Base-by-base conservation (phyloP, 37 sponge, comb jelly and placozoan species). In the Ianthella basta region DNA sequence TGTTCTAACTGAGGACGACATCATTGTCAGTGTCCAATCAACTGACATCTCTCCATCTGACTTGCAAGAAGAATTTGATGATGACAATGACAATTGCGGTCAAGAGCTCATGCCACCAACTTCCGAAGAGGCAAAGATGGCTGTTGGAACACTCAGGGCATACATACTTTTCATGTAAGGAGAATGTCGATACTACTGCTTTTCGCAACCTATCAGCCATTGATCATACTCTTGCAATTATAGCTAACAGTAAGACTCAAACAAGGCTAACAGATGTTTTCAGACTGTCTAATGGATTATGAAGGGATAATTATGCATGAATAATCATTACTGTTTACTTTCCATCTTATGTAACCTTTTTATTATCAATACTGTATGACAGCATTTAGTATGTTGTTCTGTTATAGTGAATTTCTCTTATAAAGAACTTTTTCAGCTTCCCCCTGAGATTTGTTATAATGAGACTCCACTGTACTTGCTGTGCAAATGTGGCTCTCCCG, bases 401-500 rank as follows among this genome's bases (percentile, higher is more conserved):
- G 27, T 24, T 66, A 66, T 23, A 66, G 68, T 66, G 27, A 66
- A 66, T 66, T 66, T 66, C 23, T 19, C 25, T 24, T n/a, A 66
- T 66, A 66, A 66, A 66, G 68, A 66, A 66, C 23, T 66, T 66
- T 66, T 66, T 66, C 14, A 66, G 15, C 23, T 23, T 13, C 25
- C 68, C 68, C 27, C 25, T 24, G 68, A 66, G 68, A 66, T 66
- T 66, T 27, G 13, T 66, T 66, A n/a, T n/a, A n/a, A 66, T 66
- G 68, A 66, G 68, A 24, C 23, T 66, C 68, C 25, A 66, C 29
- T 66, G 68, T 66, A 66, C 14, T 66, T 66, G n/a, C n/a, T n/a
- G n/a, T n/a, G n/a, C n/a, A n/a, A n/a, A n/a, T n/a, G n/a, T n/a
- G n/a, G n/a, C n/a, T n/a, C n/a, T n/a, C n/a, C n/a, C n/a, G n/a